These are phyloP conservation scores for Drosophila erecta DNA, from an alignment of 1,140 invertebrate species.

Conservation along the genomic window DNA sequence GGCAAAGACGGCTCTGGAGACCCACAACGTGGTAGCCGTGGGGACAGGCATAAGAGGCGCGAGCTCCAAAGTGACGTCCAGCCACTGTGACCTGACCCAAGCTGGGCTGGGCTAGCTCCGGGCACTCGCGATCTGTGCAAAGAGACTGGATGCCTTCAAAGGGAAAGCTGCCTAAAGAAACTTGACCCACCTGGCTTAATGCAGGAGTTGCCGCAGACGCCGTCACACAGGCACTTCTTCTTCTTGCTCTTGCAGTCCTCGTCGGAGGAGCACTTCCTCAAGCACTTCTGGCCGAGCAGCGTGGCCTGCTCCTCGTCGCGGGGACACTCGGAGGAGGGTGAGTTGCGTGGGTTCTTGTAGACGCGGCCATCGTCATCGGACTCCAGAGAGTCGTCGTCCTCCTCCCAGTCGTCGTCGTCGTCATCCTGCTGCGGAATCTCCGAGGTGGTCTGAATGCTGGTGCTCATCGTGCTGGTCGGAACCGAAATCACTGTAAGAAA, in stretches of 20 bases:
- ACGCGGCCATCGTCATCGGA: constrained; percentile 88
- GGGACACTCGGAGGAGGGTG: constrained; percentile 92
- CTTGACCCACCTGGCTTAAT: constrained; percentile 92
- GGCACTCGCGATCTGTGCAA: constrained; percentile 92
- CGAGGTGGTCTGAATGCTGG: constrained; percentile 59
- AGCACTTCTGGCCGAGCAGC: constrained; percentile 91
- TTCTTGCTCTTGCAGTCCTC: constrained; percentile 98
- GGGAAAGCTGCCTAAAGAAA: neutral
- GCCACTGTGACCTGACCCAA: constrained; percentile 90
- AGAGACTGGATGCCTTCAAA: no score
- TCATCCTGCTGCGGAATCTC: constrained; percentile 86
- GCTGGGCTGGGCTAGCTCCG: constrained; percentile 89
- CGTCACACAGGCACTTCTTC: constrained; percentile 98
- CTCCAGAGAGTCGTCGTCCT: constrained; percentile 86
- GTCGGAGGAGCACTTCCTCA: constrained; percentile 96
- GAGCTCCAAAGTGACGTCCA: constrained; percentile 90
- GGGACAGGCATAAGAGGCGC: constrained; percentile 93
- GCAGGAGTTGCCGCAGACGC: constrained; percentile 97
- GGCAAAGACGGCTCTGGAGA: constrained; percentile 92
- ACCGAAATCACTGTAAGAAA: constrained; percentile 66
- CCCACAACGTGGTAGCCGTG: constrained; percentile 95
- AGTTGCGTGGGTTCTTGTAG: constrained; percentile 95
- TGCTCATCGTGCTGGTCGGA: constrained; percentile 55
- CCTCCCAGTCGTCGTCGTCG: constrained; percentile 88
- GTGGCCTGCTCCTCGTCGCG: constrained; percentile 90